phyloP scores from a whole-genome alignment of 2,113 vertebrate species.

The Sylvia atricapilla region DNA sequence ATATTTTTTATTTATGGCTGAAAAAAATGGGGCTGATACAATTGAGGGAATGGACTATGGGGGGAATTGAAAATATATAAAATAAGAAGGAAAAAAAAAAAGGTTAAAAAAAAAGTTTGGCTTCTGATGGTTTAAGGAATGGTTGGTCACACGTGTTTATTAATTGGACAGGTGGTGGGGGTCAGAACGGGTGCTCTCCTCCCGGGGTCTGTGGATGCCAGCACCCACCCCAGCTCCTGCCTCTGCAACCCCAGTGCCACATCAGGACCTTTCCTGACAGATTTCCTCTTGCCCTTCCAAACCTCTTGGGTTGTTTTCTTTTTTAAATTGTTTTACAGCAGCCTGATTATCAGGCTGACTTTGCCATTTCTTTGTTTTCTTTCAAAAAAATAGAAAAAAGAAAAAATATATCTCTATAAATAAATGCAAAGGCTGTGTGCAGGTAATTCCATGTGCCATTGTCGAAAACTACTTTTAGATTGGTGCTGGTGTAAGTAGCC shows the following conservation, averaged over 20 bases:
- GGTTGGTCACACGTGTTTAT: conserved; percentile 15
- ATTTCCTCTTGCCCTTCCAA: conserved; percentile 58
- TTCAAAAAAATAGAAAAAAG: neutral
- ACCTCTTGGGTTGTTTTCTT: neutral
- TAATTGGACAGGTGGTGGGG: neutral
- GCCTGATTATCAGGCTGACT: conserved; percentile 43
- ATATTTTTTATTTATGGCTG: conserved; percentile 75
- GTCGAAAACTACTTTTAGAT: conserved; percentile 73
- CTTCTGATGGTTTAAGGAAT: conserved; percentile 64
- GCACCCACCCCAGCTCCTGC: neutral
- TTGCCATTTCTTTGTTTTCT: conserved; percentile 64
- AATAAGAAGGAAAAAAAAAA: neutral
- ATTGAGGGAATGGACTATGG: conserved; percentile 51
- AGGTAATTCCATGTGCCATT: conserved; percentile 79
- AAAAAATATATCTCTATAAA: conserved; percentile 29
- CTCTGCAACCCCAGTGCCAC: conserved; percentile 7
- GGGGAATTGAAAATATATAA: neutral
- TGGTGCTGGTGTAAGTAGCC: conserved; percentile 81
- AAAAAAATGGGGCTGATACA: conserved; percentile 61
- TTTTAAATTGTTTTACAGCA: conserved; percentile 13
- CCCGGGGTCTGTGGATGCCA: neutral
- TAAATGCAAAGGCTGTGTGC: conserved; percentile 65
- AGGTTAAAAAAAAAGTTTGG: conserved; percentile 5
- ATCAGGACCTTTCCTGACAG: conserved; percentile 48
- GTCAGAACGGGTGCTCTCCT: neutral